Base-by-base conservation (phyloP, 2,113 vertebrate genomes). In the Eupsittula cactorum region DNA sequence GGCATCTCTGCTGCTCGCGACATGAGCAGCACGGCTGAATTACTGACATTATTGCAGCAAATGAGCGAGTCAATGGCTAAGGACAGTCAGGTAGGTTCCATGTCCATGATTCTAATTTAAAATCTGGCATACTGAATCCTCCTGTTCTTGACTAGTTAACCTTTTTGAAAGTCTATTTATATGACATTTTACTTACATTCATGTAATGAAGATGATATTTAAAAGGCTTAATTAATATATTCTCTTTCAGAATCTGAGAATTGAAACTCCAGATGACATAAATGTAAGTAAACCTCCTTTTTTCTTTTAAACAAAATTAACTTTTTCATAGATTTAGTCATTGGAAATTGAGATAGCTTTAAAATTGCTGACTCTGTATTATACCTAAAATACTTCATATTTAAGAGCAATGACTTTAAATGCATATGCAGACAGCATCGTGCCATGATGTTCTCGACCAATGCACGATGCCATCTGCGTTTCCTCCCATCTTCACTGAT, bases 241-340 rank as follows among this genome's bases (percentile, higher is more conserved):
- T 91, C 4, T 73, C 65, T 97, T 97, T 85, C 93, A 98, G 98
- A 96, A 39, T 31, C 70, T 90, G 79, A 97, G 88, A 95, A 97
- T 98, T 87, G 96, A 97, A 90, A 97, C 95, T 78, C 98, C 98
- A 28, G 63, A 64, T 28, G 50, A 97, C 33, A 82, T 93, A 82
- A 81, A 97, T 49, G 98, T 98, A 96, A 98, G 98, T 97, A 90
- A 62, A 83, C 67, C 64, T 52, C 64, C 37, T n/a, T 41, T 4
- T 15, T 68, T 31, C n/a, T 64, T 10, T 6, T 23, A 35, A 65
- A 75, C 75, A 44, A 78, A 89, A 77, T 14, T 11, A 62, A 74
- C 23, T 27, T 82, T 35, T 52, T 57, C 6, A 21, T 68, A 42
- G 53, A 28, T 71, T 18, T 50, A 62, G n/a, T 33, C 13, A 31